These are phyloP conservation scores for Himalopsyche tibetana DNA, from an alignment of 2,888 invertebrate genomes.

Conservation along the genomic window DNA sequence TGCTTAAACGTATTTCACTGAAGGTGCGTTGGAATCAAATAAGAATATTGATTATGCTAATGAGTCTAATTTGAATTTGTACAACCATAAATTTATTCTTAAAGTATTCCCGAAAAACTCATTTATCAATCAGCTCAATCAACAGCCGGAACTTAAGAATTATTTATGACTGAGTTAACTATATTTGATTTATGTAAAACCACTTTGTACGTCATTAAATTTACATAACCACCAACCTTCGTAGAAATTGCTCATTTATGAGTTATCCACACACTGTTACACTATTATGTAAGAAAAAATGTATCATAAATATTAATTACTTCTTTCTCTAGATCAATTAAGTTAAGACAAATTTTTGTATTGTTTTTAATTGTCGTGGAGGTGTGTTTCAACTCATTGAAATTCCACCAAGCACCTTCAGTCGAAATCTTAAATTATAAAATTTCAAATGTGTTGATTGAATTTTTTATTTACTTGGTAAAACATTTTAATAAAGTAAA, in stretches of 20 bases:
- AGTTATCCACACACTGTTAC: slow-evolving; percentile 18
- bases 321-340: no score
- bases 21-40: slow-evolving; percentile 19
- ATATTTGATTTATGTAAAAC: slow-evolving; percentile 63
- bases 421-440: no score
- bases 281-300: no score
- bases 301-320: no score
- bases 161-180: slow-evolving; percentile 58
- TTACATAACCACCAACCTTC: slow-evolving; percentile 57
- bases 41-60: slow-evolving; percentile 48
- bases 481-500: no score
- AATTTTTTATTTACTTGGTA: no score
- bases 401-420: no score
- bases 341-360: no score
- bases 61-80: slow-evolving; percentile 48
- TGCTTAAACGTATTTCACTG: not conserved
- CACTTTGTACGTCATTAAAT: slow-evolving; percentile 62
- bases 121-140: slow-evolving; percentile 59
- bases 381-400: no score
- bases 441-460: no score
- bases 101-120: slow-evolving; percentile 50
- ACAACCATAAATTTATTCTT: slow-evolving; percentile 55
- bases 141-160: slow-evolving; percentile 57
- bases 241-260: slow-evolving; percentile 42
- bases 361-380: no score